Conservation (phyloP, 2,113 vertebrate species). For the Dasyurus viverrinus region DNA sequence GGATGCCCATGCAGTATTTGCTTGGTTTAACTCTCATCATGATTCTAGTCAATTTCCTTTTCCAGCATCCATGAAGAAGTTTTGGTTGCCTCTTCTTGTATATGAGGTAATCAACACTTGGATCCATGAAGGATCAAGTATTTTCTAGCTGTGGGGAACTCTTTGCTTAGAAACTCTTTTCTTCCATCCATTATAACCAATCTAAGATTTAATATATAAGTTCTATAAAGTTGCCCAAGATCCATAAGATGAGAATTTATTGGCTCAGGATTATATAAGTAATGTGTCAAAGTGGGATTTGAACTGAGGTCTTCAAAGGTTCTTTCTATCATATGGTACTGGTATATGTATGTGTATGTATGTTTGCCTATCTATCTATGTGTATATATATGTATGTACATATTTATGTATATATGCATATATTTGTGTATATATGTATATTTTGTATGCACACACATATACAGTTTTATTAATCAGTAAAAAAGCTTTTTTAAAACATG, state of each 20-base stretch:
- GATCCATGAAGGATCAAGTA: no score
- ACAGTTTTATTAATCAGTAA: neutral
- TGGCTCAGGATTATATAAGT: neutral
- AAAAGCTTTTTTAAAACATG: neutral
- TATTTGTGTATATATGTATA: neutral
- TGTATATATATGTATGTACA: neutral
- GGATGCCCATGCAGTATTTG: neutral
- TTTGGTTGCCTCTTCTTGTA: neutral
- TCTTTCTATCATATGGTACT: neutral
- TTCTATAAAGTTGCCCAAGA: neutral
- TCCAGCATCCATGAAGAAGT: neutral
- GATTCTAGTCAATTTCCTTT: neutral
- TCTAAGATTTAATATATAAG: neutral
- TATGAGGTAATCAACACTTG: neutral
- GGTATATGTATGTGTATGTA: neutral
- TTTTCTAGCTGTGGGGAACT: neutral
- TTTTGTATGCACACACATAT: neutral
- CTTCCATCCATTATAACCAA: neutral
- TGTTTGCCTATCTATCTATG: no score
- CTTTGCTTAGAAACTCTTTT: neutral
- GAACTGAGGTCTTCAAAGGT: neutral
- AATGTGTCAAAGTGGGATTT: neutral
- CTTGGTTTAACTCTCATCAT: neutral
- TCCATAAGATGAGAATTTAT: neutral
- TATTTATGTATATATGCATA: neutral